phyloP scores from a whole-genome alignment of 2,797 vertebrate species.

The Myotis pilosus region DNA sequence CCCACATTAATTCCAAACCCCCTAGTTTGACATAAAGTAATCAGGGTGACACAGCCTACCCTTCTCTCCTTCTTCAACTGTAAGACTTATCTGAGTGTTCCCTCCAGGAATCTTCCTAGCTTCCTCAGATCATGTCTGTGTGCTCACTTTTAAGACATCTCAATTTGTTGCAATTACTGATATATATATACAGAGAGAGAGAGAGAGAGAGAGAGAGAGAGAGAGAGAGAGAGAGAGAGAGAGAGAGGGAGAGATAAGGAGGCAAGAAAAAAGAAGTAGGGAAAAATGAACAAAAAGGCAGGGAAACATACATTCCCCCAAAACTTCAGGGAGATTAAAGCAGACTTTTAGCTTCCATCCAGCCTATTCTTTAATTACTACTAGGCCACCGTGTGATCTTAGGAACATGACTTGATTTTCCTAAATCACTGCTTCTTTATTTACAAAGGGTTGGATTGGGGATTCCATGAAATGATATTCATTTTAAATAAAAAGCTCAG shows the following conservation, averaged over 20 bases:
- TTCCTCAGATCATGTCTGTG: not conserved
- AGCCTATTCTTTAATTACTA: not conserved
- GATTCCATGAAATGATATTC: not conserved
- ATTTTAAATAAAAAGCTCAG: constrained; percentile 20
- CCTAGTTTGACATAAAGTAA: not conserved
- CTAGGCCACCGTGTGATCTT: not conserved
- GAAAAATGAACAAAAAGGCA: not conserved
- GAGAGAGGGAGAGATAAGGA: not conserved
- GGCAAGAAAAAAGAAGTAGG: not conserved
- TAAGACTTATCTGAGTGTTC: not conserved
- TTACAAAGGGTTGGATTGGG: not conserved
- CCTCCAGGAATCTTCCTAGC: not conserved
- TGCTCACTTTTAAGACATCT: not conserved
- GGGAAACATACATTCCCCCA: not conserved
- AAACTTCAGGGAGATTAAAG: not conserved
- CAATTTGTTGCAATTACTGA: not conserved
- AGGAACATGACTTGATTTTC: not conserved
- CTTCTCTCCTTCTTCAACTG: not conserved
- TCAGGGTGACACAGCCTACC: not conserved
- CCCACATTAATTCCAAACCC: not conserved
- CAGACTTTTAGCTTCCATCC: not conserved
- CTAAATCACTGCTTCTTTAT: not conserved
- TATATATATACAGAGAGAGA: too few species aligned
- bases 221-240: too few species aligned
- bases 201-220: too few species aligned